These are phyloP conservation scores for Nansenia antarctica DNA, from an alignment of 2,113 vertebrate species.

Conservation along the genomic window DNA sequence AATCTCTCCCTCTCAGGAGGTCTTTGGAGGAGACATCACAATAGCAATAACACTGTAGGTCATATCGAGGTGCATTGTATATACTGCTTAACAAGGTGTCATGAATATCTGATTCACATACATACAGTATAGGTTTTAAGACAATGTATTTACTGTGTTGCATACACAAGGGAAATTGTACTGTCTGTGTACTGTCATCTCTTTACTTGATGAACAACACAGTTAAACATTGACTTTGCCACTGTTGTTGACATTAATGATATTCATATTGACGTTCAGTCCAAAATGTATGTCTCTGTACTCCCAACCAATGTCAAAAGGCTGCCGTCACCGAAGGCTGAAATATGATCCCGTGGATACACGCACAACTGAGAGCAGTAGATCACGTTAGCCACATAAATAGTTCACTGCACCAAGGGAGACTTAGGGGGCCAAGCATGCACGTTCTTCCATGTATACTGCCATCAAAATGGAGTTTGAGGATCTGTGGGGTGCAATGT, in stretches of 20 bases:
- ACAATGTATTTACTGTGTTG: background rate
- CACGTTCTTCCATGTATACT: background rate
- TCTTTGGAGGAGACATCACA: too few relatives aligned
- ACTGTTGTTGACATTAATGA: conserved; percentile 5
- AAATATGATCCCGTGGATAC: background rate
- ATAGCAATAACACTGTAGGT: too few relatives aligned
- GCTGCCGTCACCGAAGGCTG: background rate
- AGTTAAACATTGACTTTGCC: background rate
- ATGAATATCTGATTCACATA: conserved; percentile 9
- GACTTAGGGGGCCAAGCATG: background rate
- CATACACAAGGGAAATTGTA: background rate
- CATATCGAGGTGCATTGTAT: background rate
- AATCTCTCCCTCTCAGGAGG: too few relatives aligned
- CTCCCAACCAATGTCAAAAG: conserved; percentile 6
- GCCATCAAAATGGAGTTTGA: conserved; percentile 8
- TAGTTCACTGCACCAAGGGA: conserved; percentile 9
- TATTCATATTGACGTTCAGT: background rate
- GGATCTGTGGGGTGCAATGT: conserved; percentile 20
- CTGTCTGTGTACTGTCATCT: background rate
- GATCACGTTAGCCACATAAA: background rate
- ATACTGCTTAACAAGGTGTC: conserved; percentile 10
- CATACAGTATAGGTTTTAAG: background rate
- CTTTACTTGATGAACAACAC: background rate
- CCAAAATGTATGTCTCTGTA: background rate
- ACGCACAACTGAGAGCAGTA: background rate